Evolutionary conservation across 2,888 invertebrate genomes (phyloP).

Genomic region (Pediacus dermestoides): DNA sequence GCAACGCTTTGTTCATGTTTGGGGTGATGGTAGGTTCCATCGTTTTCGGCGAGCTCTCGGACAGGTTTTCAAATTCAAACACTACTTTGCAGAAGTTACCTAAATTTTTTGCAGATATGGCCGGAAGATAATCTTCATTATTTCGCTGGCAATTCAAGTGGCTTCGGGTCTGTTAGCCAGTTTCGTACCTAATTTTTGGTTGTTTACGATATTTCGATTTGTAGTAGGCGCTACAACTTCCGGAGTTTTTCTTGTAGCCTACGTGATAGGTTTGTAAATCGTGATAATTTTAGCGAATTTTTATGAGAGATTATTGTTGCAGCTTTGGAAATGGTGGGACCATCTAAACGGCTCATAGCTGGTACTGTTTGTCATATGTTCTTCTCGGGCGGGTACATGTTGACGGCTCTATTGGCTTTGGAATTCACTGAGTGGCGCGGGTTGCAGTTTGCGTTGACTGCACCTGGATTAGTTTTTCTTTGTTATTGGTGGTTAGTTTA

Average conservation of each 20-base stretch:
- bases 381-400: constrained; percentile 69
- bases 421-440: constrained; percentile 65
- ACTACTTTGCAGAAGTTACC: constrained; percentile 13
- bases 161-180: constrained; percentile 64
- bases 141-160: constrained; percentile 66
- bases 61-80: too few species aligned
- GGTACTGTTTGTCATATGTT: constrained; percentile 72
- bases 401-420: constrained; percentile 65
- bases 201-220: constrained; percentile 62
- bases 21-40: constrained; percentile 72
- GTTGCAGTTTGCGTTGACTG: constrained; percentile 65
- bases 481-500: constrained; percentile 63
- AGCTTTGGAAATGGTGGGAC: constrained; percentile 71
- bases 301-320: too few species aligned
- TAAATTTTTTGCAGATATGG: constrained; percentile 54
- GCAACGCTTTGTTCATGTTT: constrained; percentile 67
- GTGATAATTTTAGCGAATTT: constrained; percentile 1
- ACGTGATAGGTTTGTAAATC: constrained; percentile 63
- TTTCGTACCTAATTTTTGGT: constrained; percentile 64
- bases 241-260: constrained; percentile 73
- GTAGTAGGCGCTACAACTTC: constrained; percentile 71
- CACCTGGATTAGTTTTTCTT: constrained; percentile 65
- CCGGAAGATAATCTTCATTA: constrained; percentile 67
- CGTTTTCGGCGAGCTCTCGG: constrained; percentile 68
- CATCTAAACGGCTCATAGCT: constrained; percentile 63